A percentile compares a stretch with the other conserved stretches of the same genome.
Evolutionary conservation across 2,113 vertebrate species (phyloP).

Genomic region (Sterna hirundo): DNA sequence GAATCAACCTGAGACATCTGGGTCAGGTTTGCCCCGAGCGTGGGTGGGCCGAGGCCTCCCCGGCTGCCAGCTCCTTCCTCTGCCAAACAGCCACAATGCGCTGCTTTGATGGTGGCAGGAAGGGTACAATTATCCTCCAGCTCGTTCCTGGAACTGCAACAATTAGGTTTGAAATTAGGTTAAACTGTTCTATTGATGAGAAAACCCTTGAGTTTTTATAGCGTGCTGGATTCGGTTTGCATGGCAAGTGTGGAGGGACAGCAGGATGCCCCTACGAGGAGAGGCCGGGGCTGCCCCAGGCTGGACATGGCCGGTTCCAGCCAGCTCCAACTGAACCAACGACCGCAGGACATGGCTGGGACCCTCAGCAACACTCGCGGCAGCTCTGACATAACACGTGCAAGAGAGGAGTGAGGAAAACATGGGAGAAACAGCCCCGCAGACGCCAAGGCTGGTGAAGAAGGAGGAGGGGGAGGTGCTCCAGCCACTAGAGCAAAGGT

Average conservation of each 20-base stretch:
- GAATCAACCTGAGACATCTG: background rate
- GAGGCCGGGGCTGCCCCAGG: accelerated
- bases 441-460: accelerated
- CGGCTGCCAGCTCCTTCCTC: accelerated
- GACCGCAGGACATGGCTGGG: accelerated
- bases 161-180: background rate
- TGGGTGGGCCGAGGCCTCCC: background rate
- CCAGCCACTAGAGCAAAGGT: accelerated
- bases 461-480: background rate
- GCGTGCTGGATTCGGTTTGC: accelerated
- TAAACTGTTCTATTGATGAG: background rate
- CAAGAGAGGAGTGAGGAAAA: background rate
- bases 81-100: background rate
- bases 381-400: background rate
- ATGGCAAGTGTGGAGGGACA: accelerated
- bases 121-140: background rate
- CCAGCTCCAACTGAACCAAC: accelerated
- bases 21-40: background rate
- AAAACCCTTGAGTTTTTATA: background rate
- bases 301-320: accelerated
- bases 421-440: background rate
- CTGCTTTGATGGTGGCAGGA: background rate
- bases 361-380: accelerated
- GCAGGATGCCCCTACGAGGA: too few species aligned
- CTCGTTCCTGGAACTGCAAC: background rate